Evolutionary conservation across 2,113 vertebrate genomes (phyloP).

Genomic region (Drymodes brunneopygia): DNA sequence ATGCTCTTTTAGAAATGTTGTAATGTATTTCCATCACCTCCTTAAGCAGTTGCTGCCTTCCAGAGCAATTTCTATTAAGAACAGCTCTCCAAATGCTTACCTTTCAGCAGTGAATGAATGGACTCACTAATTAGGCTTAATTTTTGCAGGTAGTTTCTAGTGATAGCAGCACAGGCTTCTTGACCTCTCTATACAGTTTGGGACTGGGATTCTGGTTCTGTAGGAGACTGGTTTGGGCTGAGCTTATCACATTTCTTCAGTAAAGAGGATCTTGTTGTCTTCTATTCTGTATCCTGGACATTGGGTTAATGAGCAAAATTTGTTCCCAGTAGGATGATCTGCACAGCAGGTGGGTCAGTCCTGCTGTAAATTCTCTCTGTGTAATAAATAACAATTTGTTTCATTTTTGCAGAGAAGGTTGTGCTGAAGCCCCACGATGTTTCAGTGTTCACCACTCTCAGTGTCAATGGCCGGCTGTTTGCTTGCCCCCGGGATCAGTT

Average conservation of each 20-base stretch:
- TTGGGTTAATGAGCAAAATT: background rate
- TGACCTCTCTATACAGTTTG: background rate
- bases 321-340: background rate
- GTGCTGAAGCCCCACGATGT: constrained; percentile 91
- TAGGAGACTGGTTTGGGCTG: background rate
- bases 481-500: constrained; percentile 90
- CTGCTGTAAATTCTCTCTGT: constrained; percentile 24
- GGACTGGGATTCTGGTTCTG: background rate
- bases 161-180: background rate
- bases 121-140: background rate
- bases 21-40: background rate
- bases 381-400: constrained; percentile 49
- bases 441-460: constrained; percentile 94
- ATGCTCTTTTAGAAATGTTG: background rate
- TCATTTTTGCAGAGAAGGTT: constrained; percentile 85
- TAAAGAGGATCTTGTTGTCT: background rate
- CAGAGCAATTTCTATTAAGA: background rate
- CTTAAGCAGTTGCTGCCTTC: background rate
- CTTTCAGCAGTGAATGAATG: background rate
- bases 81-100: background rate
- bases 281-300: background rate
- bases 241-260: background rate
- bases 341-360: background rate
- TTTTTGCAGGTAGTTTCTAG: background rate
- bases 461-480: constrained; percentile 91